Conservation (phyloP, 1,140 invertebrate species). For the Drosophila prosaltans region DNA sequence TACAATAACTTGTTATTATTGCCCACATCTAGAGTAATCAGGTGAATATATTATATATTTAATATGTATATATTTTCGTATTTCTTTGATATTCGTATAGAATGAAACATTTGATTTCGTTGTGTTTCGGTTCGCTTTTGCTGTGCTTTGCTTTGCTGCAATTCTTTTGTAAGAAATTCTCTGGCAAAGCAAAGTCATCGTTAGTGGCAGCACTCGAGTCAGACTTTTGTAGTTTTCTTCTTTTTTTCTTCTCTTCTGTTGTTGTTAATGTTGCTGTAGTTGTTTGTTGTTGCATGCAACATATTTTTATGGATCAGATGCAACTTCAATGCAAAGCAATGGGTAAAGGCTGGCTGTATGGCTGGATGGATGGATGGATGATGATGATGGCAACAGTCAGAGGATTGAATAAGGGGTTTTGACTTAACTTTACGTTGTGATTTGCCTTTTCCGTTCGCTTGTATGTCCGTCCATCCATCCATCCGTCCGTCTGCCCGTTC, state of each 20-base stretch:
- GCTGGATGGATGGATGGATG: too few relatives aligned
- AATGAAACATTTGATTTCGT: slow-evolving; percentile 29
- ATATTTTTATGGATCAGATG: slow-evolving; percentile 82
- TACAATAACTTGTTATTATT: too few relatives aligned
- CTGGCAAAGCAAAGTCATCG: slow-evolving; percentile 35
- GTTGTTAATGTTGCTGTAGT: slow-evolving; percentile 20
- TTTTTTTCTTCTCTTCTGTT: slow-evolving; percentile 9
- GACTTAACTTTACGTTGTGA: slow-evolving; percentile 60
- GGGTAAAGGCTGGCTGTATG: background rate
- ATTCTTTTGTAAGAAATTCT: slow-evolving; percentile 49
- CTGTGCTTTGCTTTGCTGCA: slow-evolving; percentile 12
- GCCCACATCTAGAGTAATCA: too few relatives aligned
- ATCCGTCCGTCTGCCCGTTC: slow-evolving; percentile 22
- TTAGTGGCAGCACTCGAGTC: slow-evolving; percentile 66
- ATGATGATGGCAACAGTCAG: background rate
- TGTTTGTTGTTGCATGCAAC: slow-evolving; percentile 55
- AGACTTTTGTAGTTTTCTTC: slow-evolving; percentile 20
- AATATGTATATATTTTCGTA: too few relatives aligned
- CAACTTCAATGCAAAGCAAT: slow-evolving; percentile 71
- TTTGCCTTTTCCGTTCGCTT: slow-evolving; percentile 50
- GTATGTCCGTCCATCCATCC: slow-evolving; percentile 31
- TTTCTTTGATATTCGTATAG: too few relatives aligned
- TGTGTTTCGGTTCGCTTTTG: slow-evolving; percentile 35
- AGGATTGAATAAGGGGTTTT: slow-evolving; percentile 32
- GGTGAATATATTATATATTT: too few relatives aligned